phyloP scores from a whole-genome alignment of 1,140 invertebrate genomes.

The Zophobas morio region DNA sequence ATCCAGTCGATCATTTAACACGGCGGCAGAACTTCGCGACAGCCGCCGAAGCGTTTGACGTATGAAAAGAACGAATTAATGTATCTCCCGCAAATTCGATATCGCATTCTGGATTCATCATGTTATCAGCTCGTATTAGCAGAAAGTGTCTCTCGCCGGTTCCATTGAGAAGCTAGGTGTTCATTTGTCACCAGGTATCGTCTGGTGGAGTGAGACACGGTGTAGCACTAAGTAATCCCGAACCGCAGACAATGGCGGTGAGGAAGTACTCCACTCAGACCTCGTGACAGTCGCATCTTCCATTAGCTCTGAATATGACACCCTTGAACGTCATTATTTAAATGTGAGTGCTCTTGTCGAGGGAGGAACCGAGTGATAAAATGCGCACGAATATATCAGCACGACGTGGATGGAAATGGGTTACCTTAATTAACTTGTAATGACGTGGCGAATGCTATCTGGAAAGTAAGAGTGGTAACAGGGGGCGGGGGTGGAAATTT shows the following conservation, averaged over 20 bases:
- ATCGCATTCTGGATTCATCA: slow-evolving; percentile 12
- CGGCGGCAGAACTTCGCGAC: slow-evolving; percentile 29
- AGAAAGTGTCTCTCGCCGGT: slow-evolving; percentile 23
- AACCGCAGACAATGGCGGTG: slow-evolving; percentile 53
- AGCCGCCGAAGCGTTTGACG: background rate
- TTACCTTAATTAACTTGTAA: slow-evolving; percentile 37
- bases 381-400: slow-evolving; percentile 19
- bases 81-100: slow-evolving; percentile 1
- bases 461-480: no score
- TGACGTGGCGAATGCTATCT: background rate
- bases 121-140: slow-evolving; percentile 27
- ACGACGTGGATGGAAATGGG: background rate
- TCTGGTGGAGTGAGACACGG: slow-evolving; percentile 48
- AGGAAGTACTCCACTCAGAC: slow-evolving; percentile 54
- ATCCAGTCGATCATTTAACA: slow-evolving; percentile 41
- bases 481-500: no score
- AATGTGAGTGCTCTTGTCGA: slow-evolving; percentile 50
- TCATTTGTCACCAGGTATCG: slow-evolving; percentile 54
- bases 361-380: slow-evolving; percentile 35
- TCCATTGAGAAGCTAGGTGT: slow-evolving; percentile 53
- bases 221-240: slow-evolving; percentile 52
- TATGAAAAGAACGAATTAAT: slow-evolving; percentile 14
- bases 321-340: slow-evolving; percentile 55
- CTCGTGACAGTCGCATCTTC: slow-evolving; percentile 55
- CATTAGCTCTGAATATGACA: slow-evolving; percentile 56